Percentiles rank a stretch among this genome's conserved stretches.
Evolutionary conservation across 2,113 vertebrate species (phyloP).

Genomic region (Orycteropus afer): DNA sequence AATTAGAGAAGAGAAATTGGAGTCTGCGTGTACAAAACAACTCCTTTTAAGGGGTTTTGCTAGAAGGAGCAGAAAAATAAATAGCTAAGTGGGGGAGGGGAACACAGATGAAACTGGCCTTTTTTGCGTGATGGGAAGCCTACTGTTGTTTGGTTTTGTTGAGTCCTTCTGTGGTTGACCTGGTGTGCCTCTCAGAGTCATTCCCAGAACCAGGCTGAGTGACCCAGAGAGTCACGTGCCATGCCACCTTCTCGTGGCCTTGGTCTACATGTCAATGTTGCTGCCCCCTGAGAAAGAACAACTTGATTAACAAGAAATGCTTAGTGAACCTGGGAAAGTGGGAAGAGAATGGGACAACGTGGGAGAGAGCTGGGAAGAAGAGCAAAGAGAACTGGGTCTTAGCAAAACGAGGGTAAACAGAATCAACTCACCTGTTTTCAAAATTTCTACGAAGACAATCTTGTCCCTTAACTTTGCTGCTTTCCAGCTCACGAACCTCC

Average conservation of each 20-base stretch:
- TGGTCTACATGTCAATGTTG: background rate
- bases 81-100: background rate
- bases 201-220: background rate
- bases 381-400: background rate
- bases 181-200: background rate
- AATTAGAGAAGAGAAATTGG: background rate
- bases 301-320: background rate
- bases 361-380: background rate
- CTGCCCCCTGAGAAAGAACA: background rate
- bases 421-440: background rate
- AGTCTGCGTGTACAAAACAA: background rate
- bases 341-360: no score
- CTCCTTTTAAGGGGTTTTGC: background rate
- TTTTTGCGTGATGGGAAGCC: background rate
- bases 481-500: constrained; percentile 31
- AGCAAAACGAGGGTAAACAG: background rate
- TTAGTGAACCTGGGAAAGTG: background rate
- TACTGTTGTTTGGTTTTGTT: no score
- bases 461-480: background rate
- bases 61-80: background rate
- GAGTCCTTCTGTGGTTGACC: background rate
- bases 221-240: background rate
- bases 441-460: background rate
- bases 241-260: background rate
- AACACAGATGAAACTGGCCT: background rate